Evolutionary conservation across 2,888 invertebrate species (phyloP).

Genomic region (Acleris holmiana): DNA sequence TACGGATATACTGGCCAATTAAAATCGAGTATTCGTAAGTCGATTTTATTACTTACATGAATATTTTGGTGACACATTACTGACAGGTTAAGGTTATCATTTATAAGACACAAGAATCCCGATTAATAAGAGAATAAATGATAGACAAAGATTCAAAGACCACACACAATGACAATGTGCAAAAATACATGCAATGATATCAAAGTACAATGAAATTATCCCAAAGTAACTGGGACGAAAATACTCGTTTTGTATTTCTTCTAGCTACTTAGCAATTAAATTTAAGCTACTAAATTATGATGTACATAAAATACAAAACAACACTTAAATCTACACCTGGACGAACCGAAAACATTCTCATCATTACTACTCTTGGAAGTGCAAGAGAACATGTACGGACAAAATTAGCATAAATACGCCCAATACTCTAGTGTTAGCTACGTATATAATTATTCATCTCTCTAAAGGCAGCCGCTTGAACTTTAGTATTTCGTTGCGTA

Average conservation of each 20-base stretch:
- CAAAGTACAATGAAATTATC: constrained; percentile 15
- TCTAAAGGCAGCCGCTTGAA: constrained; percentile 51
- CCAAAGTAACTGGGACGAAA: constrained; percentile 4
- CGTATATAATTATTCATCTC: constrained; percentile 18
- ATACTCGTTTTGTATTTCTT: not conserved
- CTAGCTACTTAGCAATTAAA: too few species aligned
- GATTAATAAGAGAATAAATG: constrained; percentile 12
- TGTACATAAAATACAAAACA: not conserved
- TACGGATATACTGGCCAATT: too few species aligned
- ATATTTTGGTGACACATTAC: too few species aligned
- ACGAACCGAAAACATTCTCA: constrained; percentile 26
- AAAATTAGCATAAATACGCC: constrained; percentile 18
- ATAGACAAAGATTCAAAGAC: constrained; percentile 52
- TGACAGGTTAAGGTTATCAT: too few species aligned
- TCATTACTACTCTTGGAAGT: constrained; percentile 32
- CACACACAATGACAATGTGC: constrained; percentile 62
- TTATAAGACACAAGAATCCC: constrained; percentile 36
- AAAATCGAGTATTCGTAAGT: too few species aligned
- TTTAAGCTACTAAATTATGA: too few species aligned
- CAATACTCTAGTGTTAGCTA: constrained; percentile 22
- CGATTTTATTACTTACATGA: too few species aligned
- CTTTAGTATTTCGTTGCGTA: constrained; percentile 10
- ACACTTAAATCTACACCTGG: constrained; percentile 13
- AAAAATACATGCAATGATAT: constrained; percentile 48
- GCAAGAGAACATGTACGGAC: constrained; percentile 36